Conservation (phyloP, 2,113 vertebrate genomes). For the Lanius collurio region DNA sequence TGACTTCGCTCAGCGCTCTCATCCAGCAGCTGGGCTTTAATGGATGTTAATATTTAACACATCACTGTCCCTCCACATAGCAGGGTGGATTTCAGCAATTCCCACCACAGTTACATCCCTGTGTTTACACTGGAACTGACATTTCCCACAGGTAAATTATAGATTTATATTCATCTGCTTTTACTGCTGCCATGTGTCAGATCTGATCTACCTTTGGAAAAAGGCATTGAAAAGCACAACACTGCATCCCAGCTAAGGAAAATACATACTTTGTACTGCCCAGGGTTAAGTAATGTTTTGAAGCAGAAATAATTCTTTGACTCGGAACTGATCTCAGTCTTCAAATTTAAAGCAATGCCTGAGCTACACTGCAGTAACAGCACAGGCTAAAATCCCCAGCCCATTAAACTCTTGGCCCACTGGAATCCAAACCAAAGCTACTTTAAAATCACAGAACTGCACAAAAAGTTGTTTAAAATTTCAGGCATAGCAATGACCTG, state of each 20-base stretch:
- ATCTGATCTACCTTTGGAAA: not conserved
- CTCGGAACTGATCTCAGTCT: not conserved
- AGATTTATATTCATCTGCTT: not conserved
- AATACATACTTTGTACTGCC: rapidly evolving
- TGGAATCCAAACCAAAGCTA: not conserved
- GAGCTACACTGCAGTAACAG: not conserved
- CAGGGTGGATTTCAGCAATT: not conserved
- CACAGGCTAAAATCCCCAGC: not conserved
- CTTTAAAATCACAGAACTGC: not conserved
- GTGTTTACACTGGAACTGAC: not conserved
- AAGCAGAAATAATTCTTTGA: not conserved
- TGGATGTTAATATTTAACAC: not conserved
- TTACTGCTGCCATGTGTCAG: not conserved
- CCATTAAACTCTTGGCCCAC: not conserved
- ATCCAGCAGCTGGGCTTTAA: not conserved
- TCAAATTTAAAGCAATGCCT: not conserved
- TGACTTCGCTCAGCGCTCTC: not conserved
- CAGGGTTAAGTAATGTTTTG: not conserved
- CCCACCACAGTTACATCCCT: not conserved
- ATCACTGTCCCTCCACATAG: not conserved
- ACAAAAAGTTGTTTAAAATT: not conserved
- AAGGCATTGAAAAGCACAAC: not conserved
- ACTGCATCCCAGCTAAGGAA: not conserved
- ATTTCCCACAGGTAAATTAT: not conserved
- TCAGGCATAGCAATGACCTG: not conserved